Evolutionary conservation across 2,888 invertebrate species (phyloP).

Genomic region (Drosophila niveifrons): DNA sequence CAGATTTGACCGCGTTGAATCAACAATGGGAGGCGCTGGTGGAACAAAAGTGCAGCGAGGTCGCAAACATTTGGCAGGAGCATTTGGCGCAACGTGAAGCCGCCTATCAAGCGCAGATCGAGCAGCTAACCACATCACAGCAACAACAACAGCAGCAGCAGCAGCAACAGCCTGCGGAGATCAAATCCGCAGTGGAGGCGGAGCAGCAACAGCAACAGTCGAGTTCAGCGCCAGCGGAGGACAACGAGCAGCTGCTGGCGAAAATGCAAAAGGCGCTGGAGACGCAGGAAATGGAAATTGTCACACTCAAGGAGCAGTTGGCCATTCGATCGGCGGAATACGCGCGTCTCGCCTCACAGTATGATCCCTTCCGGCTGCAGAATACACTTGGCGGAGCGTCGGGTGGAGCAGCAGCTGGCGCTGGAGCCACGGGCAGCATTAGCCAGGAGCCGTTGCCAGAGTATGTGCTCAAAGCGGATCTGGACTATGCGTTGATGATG

Average conservation of each 20-base stretch:
- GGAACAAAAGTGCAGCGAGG: slow-evolving; percentile 89
- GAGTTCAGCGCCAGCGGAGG: slow-evolving; percentile 29
- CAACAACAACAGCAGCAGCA: slow-evolving; percentile 38
- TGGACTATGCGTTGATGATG: slow-evolving; percentile 93
- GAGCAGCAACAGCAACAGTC: slow-evolving; percentile 13
- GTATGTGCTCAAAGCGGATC: slow-evolving; percentile 87
- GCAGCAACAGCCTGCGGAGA: slow-evolving; percentile 31
- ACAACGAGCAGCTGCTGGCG: slow-evolving; percentile 65
- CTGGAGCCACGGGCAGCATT: slow-evolving; percentile 16
- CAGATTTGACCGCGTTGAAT: slow-evolving; percentile 72
- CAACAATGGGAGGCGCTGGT: slow-evolving; percentile 87
- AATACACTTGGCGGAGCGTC: slow-evolving; percentile 60
- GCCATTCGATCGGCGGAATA: slow-evolving; percentile 88
- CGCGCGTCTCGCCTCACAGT: slow-evolving; percentile 86
- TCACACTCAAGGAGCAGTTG: slow-evolving; percentile 90
- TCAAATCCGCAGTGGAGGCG: background rate
- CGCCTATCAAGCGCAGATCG: slow-evolving; percentile 85
- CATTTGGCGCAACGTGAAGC: slow-evolving; percentile 88
- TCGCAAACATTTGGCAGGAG: slow-evolving; percentile 90
- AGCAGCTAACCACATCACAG: slow-evolving; percentile 41
- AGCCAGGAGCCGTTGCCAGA: slow-evolving; percentile 47
- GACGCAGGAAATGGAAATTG: slow-evolving; percentile 90
- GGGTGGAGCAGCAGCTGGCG: slow-evolving; percentile 16
- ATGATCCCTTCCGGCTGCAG: slow-evolving; percentile 84
- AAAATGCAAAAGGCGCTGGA: slow-evolving; percentile 87